Percentiles rank a stretch among this genome's conserved stretches.
Conservation (phyloP, 2,113 vertebrate genomes). For the Diadophis punctatus region DNA sequence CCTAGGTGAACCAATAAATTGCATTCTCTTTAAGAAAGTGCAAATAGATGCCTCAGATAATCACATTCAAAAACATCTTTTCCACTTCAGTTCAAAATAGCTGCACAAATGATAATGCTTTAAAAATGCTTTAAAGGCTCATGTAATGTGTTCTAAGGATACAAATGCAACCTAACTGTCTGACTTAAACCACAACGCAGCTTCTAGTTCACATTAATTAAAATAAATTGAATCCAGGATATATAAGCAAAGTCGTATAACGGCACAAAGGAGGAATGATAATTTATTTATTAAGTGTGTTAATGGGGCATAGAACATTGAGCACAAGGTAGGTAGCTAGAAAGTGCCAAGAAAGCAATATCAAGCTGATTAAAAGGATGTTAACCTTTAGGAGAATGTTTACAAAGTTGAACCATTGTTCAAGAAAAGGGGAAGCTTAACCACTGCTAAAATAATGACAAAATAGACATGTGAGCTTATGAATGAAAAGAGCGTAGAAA, state of each 20-base stretch:
- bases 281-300: background rate
- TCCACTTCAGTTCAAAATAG: background rate
- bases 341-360: slow-evolving; percentile 36
- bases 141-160: background rate
- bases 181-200: background rate
- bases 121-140: background rate
- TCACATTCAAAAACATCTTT: background rate
- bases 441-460: background rate
- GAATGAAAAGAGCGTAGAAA: background rate
- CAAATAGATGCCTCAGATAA: background rate
- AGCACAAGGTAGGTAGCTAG: background rate
- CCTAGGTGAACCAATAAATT: background rate
- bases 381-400: slow-evolving; percentile 12
- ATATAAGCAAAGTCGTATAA: background rate
- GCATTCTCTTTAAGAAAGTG: background rate
- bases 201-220: background rate
- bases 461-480: background rate
- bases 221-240: slow-evolving; percentile 1
- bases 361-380: slow-evolving; percentile 38
- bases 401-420: slow-evolving; percentile 45
- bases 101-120: background rate
- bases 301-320: background rate
- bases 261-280: background rate
- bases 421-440: slow-evolving; percentile 39
- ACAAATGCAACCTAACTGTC: background rate